Evolutionary conservation across 1,140 invertebrate species (phyloP).

Genomic region (Campoletis sonorensis): DNA sequence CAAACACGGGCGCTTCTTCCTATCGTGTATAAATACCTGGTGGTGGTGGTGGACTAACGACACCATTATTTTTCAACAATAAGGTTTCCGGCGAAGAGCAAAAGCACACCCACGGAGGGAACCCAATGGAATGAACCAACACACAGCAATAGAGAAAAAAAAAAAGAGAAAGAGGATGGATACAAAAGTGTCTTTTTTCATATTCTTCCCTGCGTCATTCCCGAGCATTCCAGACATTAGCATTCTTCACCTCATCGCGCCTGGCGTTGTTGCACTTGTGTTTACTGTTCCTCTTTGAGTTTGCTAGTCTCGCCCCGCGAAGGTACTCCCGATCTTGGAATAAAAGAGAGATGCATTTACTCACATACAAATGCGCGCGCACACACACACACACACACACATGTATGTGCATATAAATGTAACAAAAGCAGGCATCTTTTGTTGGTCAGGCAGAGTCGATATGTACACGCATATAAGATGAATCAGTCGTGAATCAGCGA

Average conservation of each 20-base stretch:
- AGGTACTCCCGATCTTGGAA: background rate
- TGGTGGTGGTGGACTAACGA: constrained; percentile 45
- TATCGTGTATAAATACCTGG: background rate
- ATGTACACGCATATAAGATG: too few species aligned
- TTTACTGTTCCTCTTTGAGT: constrained; percentile 29
- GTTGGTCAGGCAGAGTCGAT: too few species aligned
- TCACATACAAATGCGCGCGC: too few species aligned
- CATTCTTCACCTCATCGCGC: constrained; percentile 26
- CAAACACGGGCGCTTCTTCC: background rate
- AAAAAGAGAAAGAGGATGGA: background rate
- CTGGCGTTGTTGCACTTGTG: constrained; percentile 2
- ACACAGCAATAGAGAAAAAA: background rate
- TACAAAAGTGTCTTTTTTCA: constrained; percentile 15
- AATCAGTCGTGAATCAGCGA: too few species aligned
- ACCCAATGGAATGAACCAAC: constrained; percentile 3
- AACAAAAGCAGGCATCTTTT: too few species aligned
- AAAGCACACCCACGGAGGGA: constrained; percentile 18
- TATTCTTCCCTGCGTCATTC: constrained; percentile 20
- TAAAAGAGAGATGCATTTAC: background rate
- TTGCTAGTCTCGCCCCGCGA: constrained; percentile 5
- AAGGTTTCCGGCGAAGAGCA: constrained; percentile 49
- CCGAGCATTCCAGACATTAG: constrained; percentile 36
- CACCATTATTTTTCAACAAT: constrained; percentile 53
- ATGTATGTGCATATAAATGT: too few species aligned
- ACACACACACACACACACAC: too few species aligned